Evolutionary conservation across 64 coral and sea anemone genomes (phyloP).

Genomic region (Dendronephthya gigantea): DNA sequence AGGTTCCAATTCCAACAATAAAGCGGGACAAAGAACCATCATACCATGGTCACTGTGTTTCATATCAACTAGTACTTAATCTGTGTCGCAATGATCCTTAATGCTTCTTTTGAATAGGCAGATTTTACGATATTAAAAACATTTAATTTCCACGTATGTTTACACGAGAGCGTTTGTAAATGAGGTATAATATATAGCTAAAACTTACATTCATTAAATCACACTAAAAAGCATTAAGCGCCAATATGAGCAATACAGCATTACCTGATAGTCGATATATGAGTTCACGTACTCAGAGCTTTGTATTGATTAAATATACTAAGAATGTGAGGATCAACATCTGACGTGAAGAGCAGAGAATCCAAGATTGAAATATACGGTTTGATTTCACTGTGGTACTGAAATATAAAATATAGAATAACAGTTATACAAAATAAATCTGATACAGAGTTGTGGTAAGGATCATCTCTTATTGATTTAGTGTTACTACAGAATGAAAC

Average conservation of each 20-base stretch:
- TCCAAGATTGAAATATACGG: conserved; percentile 75
- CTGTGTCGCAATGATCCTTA: too few species aligned
- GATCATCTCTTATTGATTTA: too few species aligned
- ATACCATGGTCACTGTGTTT: too few species aligned
- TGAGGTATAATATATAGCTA: not conserved
- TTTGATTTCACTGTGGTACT: conserved; percentile 69
- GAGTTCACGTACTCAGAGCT: conserved; percentile 43
- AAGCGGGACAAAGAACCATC: too few species aligned
- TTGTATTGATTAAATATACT: conserved; percentile 78
- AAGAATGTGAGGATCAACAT: conserved; percentile 77
- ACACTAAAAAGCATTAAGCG: not conserved
- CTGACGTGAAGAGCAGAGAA: conserved; percentile 80
- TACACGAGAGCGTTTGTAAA: too few species aligned
- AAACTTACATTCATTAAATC: not conserved
- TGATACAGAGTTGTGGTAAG: too few species aligned
- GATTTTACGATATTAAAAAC: too few species aligned
- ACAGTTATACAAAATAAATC: not conserved
- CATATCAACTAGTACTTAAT: too few species aligned
- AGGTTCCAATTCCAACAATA: too few species aligned
- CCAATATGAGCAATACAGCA: not conserved
- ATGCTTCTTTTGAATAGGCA: too few species aligned
- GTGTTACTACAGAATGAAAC: not conserved
- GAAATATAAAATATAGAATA: conserved; percentile 27
- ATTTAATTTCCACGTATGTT: too few species aligned
- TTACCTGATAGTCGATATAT: too few species aligned